Evolutionary conservation across 2,888 invertebrate species (phyloP), one percentile per base, ranked within the genome.

Genomic region (Pristionchus arcanus): DNA sequence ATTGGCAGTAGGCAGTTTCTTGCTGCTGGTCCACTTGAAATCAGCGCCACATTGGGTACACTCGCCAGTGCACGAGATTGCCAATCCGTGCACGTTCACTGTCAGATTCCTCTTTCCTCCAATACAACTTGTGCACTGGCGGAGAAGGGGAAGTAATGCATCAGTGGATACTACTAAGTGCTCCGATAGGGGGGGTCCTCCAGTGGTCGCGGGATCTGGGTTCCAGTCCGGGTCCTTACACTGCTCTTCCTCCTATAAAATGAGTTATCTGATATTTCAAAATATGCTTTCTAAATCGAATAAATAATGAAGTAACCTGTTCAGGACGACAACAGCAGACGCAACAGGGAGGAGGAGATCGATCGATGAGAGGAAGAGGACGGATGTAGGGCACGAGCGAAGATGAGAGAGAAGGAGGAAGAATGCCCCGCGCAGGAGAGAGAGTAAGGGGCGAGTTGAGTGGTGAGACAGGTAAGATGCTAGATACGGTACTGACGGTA

Each of bases 301-400:
- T 81, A 19, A n/a, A 81, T 81, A 71, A 34, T 81, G 15, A 81
- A 0, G n/a, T 63, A 19, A 85, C 84, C 31, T 21, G 4, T 25
- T 85, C 84, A 59, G 84, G 37, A 0, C 83, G n/a, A 25, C 34
- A 59, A 16, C 59, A 34, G n/a, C 59, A 85, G 1, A 5, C 3
- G 25, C 55, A 49, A 16, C 84, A 59, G 9, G 84, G 59, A 59
- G 84, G 84, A 34, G 9, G 59, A 1, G 25, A 11, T 1, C 34
- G 84, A 59, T 28, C 21, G 59, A 85, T 7, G 34, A 85, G 59
- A 15, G 55, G 84, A 85, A 34, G 59, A 34, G 59, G 84, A 85
- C 81, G 81, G 16, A n/a, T 7, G 16, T 49, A 53, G 4, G 2
- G 28, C 11, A 0, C 42, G 28, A 77, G 74, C 42, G 77, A 77